These are phyloP conservation scores for Cheiracanthium punctorium DNA, from an alignment of 2,888 invertebrate genomes.

Conservation along the genomic window DNA sequence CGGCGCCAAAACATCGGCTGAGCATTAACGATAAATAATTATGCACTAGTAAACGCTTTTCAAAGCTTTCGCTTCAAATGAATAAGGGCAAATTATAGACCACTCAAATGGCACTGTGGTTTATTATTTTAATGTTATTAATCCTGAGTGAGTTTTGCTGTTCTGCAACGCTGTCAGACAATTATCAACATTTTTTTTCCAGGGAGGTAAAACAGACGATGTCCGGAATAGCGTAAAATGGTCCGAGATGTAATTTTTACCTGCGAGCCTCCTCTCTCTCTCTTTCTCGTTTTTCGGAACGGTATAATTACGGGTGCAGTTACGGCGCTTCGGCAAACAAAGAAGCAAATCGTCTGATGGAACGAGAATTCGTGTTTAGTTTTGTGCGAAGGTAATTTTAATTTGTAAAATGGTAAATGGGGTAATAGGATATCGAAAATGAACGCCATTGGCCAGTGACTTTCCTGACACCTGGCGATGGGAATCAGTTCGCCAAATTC, in stretches of 20 bases:
- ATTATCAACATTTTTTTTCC: not conserved
- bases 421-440: too few relatives aligned
- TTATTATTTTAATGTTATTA: constrained; percentile 17
- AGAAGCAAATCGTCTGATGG: not conserved
- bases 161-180: not conserved
- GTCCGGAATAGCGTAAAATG: too few relatives aligned
- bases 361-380: not conserved
- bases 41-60: not conserved
- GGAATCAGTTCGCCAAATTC: too few relatives aligned
- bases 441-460: too few relatives aligned
- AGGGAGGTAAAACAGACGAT: too few relatives aligned
- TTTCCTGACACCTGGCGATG: too few relatives aligned
- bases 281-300: too few relatives aligned
- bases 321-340: not conserved
- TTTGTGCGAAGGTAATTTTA: too few relatives aligned
- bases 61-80: not conserved
- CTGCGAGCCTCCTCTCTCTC: too few relatives aligned
- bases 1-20: too few relatives aligned
- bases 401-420: too few relatives aligned
- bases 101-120: constrained; percentile 4
- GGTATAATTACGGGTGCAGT: not conserved
- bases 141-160: constrained; percentile 6
- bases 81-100: constrained; percentile 5
- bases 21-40: constrained; percentile 15
- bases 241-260: too few relatives aligned